Evolutionary conservation across 2,888 invertebrate genomes (phyloP).

Genomic region (Adelognathus sp.): DNA sequence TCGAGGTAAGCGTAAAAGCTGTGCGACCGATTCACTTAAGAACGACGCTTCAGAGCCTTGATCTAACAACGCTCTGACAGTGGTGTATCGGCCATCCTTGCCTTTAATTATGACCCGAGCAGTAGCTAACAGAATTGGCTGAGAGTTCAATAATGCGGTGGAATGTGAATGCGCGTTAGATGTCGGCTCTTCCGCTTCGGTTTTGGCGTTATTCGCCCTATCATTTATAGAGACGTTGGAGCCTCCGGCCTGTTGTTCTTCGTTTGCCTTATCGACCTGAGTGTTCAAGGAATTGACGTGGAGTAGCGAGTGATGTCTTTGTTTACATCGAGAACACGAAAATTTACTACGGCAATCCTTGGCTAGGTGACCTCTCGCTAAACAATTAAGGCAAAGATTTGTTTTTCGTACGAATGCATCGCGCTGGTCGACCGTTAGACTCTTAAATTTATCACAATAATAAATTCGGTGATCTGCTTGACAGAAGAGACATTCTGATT

Average conservation of each 20-base stretch:
- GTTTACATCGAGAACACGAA: background rate
- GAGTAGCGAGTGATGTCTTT: background rate
- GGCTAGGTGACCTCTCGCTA: background rate
- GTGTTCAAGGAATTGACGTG: background rate
- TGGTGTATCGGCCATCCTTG: too few relatives aligned
- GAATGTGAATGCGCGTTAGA: background rate
- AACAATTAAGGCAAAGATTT: background rate
- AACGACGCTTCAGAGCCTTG: background rate
- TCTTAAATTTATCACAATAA: background rate
- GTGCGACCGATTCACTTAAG: background rate
- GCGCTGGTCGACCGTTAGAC: background rate
- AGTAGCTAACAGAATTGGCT: background rate
- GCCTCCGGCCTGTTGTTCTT: too few relatives aligned
- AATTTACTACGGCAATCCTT: background rate
- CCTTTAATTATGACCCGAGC: too few relatives aligned
- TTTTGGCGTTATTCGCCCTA: too few relatives aligned
- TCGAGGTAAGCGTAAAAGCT: background rate
- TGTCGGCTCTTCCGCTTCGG: too few relatives aligned
- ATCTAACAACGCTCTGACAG: too few relatives aligned
- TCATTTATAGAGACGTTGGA: too few relatives aligned
- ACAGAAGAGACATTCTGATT: background rate
- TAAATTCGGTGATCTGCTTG: background rate
- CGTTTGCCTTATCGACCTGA: too few relatives aligned
- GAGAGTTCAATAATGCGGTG: background rate
- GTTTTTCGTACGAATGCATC: background rate